A percentile compares a stretch with the other conserved stretches of the same genome.
Evolutionary conservation across 2,888 invertebrate species (phyloP).

Genomic region (Drosophila cracens): DNA sequence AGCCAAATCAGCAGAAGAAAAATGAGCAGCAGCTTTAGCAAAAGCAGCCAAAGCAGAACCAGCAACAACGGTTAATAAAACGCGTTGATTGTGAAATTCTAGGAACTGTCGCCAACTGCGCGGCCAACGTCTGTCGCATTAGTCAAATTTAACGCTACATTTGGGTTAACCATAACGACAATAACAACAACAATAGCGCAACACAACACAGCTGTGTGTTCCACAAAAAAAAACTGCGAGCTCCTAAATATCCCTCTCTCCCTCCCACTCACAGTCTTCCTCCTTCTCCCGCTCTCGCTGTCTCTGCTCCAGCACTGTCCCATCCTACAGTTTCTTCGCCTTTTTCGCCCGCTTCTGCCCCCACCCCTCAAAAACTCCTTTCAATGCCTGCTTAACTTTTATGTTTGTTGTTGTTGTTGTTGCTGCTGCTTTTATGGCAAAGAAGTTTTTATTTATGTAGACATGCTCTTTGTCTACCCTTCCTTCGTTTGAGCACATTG

Average conservation of each 20-base stretch:
- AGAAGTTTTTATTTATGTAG: conserved; percentile 42
- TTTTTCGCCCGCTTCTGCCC: conserved; percentile 1
- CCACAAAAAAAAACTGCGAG: conserved; percentile 21
- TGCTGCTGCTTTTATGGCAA: conserved; percentile 36
- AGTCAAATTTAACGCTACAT: conserved; percentile 61
- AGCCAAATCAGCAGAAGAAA: too few relatives aligned
- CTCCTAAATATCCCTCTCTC: conserved; percentile 2
- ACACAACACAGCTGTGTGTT: conserved; percentile 43
- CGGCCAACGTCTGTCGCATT: conserved; percentile 33
- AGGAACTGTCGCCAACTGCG: conserved; percentile 42
- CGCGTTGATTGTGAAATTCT: conserved; percentile 74
- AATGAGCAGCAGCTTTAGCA: conserved; percentile 20
- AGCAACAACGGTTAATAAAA: conserved; percentile 44
- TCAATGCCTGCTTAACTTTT: conserved; percentile 10
- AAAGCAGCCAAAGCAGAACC: conserved; percentile 17
- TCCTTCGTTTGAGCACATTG: not conserved
- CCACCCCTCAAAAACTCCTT: conserved; percentile 10
- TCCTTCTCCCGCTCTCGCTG: not conserved
- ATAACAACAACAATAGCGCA: conserved; percentile 10
- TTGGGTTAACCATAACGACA: conserved; percentile 32
- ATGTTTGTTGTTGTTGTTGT: conserved; percentile 1
- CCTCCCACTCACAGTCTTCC: not conserved
- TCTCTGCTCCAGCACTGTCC: not conserved
- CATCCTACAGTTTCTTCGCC: conserved; percentile 18
- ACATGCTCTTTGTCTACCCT: conserved; percentile 20